Evolutionary conservation across 2,888 invertebrate species (phyloP).

Genomic region (Willowsia nigromaculata): DNA sequence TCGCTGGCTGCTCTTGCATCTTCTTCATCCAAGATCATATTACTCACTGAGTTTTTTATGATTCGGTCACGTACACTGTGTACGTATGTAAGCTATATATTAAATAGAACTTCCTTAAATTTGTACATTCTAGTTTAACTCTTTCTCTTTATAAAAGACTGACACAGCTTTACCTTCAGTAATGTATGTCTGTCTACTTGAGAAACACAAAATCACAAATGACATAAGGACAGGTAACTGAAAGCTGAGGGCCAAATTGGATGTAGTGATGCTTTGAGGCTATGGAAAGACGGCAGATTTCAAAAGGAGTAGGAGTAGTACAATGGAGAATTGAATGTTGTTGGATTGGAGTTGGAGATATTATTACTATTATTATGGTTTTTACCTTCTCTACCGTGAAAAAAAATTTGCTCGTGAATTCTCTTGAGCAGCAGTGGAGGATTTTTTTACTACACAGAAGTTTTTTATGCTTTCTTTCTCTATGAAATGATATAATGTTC

Average conservation of each 20-base stretch:
- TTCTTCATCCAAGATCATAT: constrained; percentile 44
- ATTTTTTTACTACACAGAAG: neutral
- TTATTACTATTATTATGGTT: constrained; percentile 14
- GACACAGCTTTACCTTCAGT: neutral
- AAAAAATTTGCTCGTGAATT: constrained; percentile 13
- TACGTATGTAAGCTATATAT: no score
- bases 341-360: constrained; percentile 7
- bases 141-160: no score
- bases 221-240: constrained; percentile 39
- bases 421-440: neutral
- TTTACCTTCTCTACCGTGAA: constrained; percentile 21
- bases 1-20: neutral
- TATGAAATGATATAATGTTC: constrained; percentile 2
- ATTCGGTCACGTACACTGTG: constrained; percentile 19
- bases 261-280: neutral
- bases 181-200: constrained; percentile 5
- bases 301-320: neutral
- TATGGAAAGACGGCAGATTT: neutral
- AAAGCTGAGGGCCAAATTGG: constrained; percentile 25
- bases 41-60: neutral
- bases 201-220: constrained; percentile 25
- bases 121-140: neutral
- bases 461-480: neutral
- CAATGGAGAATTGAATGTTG: neutral
- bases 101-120: constrained; percentile 7